phyloP scores from a whole-genome alignment of 2,113 vertebrate species.

The Marcusenius ussheri region DNA sequence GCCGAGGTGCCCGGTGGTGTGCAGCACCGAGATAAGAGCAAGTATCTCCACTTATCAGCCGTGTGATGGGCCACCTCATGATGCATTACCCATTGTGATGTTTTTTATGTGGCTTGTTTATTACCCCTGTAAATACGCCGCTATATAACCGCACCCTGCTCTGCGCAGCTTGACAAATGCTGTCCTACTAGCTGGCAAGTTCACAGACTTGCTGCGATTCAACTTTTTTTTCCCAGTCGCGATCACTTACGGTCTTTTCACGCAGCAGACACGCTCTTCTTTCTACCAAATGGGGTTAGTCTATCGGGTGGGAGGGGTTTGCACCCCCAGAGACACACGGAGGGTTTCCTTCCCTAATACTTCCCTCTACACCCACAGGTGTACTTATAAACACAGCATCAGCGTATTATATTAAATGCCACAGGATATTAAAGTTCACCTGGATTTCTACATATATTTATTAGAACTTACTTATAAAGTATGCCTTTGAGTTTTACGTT shows the following conservation, averaged over 20 bases:
- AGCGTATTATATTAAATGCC: background rate
- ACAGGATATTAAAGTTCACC: background rate
- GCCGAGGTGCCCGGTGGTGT: background rate
- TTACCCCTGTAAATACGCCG: background rate
- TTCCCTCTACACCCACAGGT: background rate
- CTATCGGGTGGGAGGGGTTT: background rate
- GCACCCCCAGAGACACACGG: background rate
- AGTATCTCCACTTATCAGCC: slow-evolving; percentile 4
- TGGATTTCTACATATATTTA: background rate
- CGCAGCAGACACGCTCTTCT: background rate
- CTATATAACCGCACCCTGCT: too few species aligned
- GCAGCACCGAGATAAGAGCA: background rate
- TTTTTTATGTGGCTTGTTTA: slow-evolving; percentile 6
- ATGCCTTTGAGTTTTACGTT: background rate
- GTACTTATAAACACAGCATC: background rate
- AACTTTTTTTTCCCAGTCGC: background rate
- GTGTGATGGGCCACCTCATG: background rate
- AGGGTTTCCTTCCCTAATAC: background rate
- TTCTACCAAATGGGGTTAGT: background rate
- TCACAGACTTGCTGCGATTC: background rate
- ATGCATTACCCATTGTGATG: background rate
- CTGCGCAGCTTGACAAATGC: background rate
- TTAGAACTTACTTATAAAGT: background rate
- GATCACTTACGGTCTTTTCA: background rate
- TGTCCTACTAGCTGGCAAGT: background rate